Percentiles rank a stretch among this genome's conserved stretches.
These are phyloP conservation scores for Parus major DNA, from an alignment of 2,113 vertebrate species.

Conservation along the genomic window DNA sequence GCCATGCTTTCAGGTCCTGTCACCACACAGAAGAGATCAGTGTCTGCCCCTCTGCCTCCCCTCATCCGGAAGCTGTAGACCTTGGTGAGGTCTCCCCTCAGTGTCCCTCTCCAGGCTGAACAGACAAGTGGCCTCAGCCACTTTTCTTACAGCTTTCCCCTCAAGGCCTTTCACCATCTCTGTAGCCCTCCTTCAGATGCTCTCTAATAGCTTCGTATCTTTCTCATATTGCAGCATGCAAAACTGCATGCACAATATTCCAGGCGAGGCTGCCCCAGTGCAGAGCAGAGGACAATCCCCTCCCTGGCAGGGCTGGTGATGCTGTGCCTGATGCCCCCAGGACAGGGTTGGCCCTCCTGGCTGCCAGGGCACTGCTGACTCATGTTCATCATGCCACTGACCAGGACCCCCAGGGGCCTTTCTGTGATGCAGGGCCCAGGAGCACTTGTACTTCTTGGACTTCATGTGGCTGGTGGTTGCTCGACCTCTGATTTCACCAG, in stretches of 20 bases:
- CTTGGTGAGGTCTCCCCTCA: neutral
- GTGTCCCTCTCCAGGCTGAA: neutral
- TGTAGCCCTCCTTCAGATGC: neutral
- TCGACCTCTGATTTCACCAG: neutral
- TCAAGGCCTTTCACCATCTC: neutral
- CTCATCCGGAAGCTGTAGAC: neutral
- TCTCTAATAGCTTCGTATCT: neutral
- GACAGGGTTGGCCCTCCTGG: neutral
- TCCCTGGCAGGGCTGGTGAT: rapidly evolving
- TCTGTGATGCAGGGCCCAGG: neutral
- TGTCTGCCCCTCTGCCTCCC: too few relatives aligned
- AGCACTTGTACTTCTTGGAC: neutral
- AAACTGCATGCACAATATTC: neutral
- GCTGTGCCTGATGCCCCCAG: neutral
- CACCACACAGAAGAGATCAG: neutral
- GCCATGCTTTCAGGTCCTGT: rapidly evolving
- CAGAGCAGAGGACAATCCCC: neutral
- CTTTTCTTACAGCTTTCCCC: neutral
- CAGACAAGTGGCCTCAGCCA: neutral
- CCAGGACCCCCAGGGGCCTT: neutral
- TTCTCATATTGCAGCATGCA: neutral
- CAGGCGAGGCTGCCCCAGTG: neutral
- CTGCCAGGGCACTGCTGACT: neutral
- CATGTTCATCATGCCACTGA: neutral
- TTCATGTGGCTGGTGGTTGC: neutral